Conservation (phyloP, 2,888 invertebrate species). For the Ptychoptera contaminata region DNA sequence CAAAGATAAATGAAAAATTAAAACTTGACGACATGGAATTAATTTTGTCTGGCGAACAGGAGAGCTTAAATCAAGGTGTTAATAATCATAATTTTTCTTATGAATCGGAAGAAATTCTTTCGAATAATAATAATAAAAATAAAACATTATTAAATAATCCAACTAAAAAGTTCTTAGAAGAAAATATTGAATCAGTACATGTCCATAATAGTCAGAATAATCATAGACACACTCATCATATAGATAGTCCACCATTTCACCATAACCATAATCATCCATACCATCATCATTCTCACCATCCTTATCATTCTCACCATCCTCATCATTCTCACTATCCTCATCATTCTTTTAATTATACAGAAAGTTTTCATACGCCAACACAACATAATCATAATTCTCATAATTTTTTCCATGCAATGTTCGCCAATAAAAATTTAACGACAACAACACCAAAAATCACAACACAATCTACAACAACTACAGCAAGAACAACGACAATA, state of each 20-base stretch:
- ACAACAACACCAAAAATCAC: background rate
- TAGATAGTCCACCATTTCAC: background rate
- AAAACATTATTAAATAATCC: too few species aligned
- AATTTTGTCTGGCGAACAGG: too few species aligned
- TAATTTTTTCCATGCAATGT: background rate
- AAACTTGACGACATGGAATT: too few species aligned
- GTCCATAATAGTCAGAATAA: too few species aligned
- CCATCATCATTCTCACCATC: background rate
- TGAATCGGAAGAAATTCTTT: too few species aligned
- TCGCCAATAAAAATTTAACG: background rate
- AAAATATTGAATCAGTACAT: too few species aligned
- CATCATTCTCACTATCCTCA: background rate
- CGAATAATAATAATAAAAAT: too few species aligned
- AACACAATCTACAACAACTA: background rate
- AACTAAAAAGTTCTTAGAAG: too few species aligned
- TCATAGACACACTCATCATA: background rate
- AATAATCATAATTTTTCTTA: too few species aligned
- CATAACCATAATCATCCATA: background rate
- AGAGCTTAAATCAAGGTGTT: too few species aligned
- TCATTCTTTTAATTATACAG: background rate
- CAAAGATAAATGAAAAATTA: too few species aligned
- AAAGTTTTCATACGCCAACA: background rate
- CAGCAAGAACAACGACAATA: slow-evolving; percentile 5
- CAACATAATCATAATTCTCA: background rate
- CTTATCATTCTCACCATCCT: background rate